phyloP scores from a whole-genome alignment of 2,888 invertebrate species.

The Calameuta pallipes region DNA sequence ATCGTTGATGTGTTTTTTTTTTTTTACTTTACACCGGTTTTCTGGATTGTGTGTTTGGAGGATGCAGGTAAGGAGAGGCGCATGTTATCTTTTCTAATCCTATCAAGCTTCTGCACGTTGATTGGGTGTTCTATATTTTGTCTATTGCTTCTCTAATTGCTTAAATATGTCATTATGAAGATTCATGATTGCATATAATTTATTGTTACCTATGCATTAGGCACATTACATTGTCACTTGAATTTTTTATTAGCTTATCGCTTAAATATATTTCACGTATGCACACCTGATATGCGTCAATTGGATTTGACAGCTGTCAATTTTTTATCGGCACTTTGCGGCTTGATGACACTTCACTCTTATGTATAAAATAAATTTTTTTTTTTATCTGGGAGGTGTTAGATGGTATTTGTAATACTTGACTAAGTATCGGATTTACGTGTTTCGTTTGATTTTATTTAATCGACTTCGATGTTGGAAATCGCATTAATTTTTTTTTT shows the following conservation, averaged over 20 bases:
- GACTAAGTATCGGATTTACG: neutral
- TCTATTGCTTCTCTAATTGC: neutral
- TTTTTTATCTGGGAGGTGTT: constrained; percentile 29
- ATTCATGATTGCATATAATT: neutral
- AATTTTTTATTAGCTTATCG: neutral
- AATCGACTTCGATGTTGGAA: neutral
- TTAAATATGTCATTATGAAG: neutral
- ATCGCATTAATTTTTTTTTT: neutral
- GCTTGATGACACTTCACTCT: neutral
- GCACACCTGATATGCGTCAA: neutral
- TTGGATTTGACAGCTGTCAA: neutral
- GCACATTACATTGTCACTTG: neutral
- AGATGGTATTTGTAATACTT: constrained; percentile 19
- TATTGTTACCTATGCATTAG: neutral
- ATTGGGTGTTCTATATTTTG: neutral
- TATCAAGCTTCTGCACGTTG: neutral
- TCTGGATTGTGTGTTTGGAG: neutral
- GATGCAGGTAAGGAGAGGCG: neutral
- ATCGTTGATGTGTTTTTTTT: neutral
- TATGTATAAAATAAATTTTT: neutral
- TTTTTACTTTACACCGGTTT: neutral
- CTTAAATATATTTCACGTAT: neutral
- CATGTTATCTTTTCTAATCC: neutral
- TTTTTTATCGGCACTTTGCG: constrained; percentile 4
- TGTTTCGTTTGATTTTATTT: neutral